Conservation (phyloP, 2,113 vertebrate species). For the Pollachius pollachius region DNA sequence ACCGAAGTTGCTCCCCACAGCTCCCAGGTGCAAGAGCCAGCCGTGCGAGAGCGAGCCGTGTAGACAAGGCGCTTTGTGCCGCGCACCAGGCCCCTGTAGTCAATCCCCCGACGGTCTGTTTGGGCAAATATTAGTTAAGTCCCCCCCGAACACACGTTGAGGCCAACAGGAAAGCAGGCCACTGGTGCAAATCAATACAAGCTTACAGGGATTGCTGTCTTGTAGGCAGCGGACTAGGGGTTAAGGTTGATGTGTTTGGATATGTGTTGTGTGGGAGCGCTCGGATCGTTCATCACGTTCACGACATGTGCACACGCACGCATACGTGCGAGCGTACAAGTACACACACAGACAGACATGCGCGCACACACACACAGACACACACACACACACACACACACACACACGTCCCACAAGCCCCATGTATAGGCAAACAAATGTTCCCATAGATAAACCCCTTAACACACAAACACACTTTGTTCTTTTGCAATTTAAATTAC, state of each 20-base stretch:
- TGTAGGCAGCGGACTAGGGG: background rate
- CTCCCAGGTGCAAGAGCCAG: constrained; percentile 28
- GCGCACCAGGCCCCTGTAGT: constrained; percentile 24
- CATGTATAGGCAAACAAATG: too few relatives aligned
- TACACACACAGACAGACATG: constrained; percentile 12
- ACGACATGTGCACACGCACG: background rate
- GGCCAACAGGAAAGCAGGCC: constrained; percentile 15
- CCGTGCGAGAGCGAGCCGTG: background rate
- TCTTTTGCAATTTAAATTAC: background rate
- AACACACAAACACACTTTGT: background rate
- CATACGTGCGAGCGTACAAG: background rate
- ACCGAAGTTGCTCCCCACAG: constrained; percentile 25
- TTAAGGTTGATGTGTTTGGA: background rate
- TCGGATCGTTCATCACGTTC: too few relatives aligned
- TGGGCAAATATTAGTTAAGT: constrained; percentile 22
- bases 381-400: background rate
- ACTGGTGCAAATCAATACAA: constrained; percentile 5
- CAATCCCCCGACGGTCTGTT: constrained; percentile 17
- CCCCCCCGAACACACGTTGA: background rate
- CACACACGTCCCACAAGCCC: background rate
- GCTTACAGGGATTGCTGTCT: background rate
- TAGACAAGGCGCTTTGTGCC: constrained; percentile 16
- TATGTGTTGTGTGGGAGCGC: too few relatives aligned
- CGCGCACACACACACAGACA: constrained; percentile 12
- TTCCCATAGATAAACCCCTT: too few relatives aligned